Evolutionary conservation across 2,888 invertebrate species (phyloP).

Genomic region (Cylloceria caligata): DNA sequence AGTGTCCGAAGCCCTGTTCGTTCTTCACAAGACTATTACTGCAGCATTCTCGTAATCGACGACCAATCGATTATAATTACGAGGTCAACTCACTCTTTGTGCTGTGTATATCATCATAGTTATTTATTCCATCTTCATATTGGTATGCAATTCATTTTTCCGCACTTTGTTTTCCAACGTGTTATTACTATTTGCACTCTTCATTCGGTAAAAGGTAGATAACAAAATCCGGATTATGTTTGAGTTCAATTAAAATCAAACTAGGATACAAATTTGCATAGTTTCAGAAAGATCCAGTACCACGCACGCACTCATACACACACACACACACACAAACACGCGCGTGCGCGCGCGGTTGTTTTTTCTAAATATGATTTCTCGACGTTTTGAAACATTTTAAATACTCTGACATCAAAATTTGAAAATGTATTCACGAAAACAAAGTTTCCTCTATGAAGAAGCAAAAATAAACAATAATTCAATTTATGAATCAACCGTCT

Average conservation of each 20-base stretch:
- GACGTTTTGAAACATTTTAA: no score
- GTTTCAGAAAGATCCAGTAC: no score
- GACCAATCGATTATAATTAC: conserved; percentile 61
- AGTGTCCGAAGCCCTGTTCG: conserved; percentile 43
- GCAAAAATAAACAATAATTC: no score
- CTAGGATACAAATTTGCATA: no score
- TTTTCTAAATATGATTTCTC: no score
- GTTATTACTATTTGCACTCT: background rate
- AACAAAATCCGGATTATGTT: background rate
- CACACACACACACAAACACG: no score
- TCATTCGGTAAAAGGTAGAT: background rate
- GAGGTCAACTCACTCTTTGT: conserved; percentile 51
- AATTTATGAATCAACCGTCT: no score
- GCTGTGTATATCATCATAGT: conserved; percentile 17
- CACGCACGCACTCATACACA: no score
- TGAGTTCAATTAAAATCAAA: background rate
- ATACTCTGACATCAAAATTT: no score
- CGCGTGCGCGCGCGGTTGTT: no score
- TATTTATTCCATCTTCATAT: conserved; percentile 41
- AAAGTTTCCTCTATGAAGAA: no score
- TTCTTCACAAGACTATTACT: conserved; percentile 45
- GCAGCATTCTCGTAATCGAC: conserved; percentile 57
- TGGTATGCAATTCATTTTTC: background rate
- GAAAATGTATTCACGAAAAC: no score
- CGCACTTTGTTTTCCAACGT: background rate